Evolutionary conservation across 1,140 invertebrate genomes (phyloP).

Genomic region (Bathynomus jamesi): DNA sequence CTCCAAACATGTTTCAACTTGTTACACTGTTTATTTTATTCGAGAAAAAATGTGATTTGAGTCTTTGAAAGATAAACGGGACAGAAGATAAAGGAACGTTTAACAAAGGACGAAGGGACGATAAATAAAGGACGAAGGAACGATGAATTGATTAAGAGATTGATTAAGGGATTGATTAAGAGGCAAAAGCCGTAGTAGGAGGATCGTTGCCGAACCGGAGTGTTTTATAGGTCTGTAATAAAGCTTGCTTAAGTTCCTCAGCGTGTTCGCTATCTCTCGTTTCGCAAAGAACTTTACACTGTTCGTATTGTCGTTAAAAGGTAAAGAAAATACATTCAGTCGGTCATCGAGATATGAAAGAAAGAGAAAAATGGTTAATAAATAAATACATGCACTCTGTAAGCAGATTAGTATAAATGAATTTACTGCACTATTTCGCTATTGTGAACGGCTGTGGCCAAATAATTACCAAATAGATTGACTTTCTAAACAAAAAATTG

Average conservation of each 20-base stretch:
- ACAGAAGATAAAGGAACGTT: too few relatives aligned
- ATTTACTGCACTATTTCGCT: not conserved
- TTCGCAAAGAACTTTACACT: constrained; percentile 76
- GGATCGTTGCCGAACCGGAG: not conserved
- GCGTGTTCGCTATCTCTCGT: constrained; percentile 71
- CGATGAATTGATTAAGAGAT: too few relatives aligned
- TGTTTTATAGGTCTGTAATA: constrained; percentile 52
- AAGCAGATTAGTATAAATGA: not conserved
- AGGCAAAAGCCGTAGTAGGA: too few relatives aligned
- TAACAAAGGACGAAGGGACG: too few relatives aligned
- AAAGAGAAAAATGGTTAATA: not conserved
- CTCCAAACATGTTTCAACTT: too few relatives aligned
- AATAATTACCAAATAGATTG: not conserved
- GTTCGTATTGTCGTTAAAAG: constrained; percentile 6
- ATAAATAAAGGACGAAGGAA: too few relatives aligned
- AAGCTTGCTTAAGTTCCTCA: constrained; percentile 53
- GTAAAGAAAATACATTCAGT: not conserved
- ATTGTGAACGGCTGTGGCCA: not conserved
- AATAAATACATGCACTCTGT: not conserved
- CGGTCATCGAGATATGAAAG: not conserved
- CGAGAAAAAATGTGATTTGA: too few relatives aligned
- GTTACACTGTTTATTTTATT: too few relatives aligned
- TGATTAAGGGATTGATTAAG: too few relatives aligned
- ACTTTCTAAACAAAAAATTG: not conserved
- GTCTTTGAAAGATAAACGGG: too few relatives aligned